Conservation (phyloP, 2,888 invertebrate genomes). For the Caenorhabditis sinica region DNA sequence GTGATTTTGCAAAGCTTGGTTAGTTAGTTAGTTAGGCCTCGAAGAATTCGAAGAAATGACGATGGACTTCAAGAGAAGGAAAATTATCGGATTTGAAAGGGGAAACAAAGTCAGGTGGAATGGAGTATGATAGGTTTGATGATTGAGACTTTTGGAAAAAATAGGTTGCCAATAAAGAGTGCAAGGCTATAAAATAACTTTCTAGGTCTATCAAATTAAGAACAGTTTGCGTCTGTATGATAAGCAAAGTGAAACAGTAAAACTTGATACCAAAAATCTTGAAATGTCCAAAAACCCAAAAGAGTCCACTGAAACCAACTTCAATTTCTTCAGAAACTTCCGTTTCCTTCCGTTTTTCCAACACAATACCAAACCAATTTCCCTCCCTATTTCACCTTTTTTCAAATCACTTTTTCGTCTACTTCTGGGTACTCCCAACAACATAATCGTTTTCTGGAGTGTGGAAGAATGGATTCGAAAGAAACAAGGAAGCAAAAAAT, state of each 20-base stretch:
- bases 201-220: no score
- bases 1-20: conserved; percentile 4
- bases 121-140: no score
- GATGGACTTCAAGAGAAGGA: no score
- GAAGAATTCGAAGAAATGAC: not conserved
- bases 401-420: conserved; percentile 17
- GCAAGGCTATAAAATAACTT: no score
- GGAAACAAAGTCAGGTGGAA: no score
- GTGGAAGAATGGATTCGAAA: not conserved
- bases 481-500: conserved; percentile 10
- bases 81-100: no score
- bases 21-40: not conserved
- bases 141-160: no score
- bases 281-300: not conserved
- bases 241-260: not conserved
- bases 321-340: not conserved
- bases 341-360: not conserved
- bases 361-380: conserved; percentile 30
- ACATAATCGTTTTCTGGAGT: conserved; percentile 38
- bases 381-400: conserved; percentile 8
- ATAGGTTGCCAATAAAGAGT: no score
- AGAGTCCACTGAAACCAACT: conserved; percentile 8
- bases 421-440: conserved; percentile 15
- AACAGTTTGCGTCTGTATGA: no score
- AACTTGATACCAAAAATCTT: not conserved